phyloP scores from a whole-genome alignment of 2,797 vertebrate species.

The Anniella stebbinsi region DNA sequence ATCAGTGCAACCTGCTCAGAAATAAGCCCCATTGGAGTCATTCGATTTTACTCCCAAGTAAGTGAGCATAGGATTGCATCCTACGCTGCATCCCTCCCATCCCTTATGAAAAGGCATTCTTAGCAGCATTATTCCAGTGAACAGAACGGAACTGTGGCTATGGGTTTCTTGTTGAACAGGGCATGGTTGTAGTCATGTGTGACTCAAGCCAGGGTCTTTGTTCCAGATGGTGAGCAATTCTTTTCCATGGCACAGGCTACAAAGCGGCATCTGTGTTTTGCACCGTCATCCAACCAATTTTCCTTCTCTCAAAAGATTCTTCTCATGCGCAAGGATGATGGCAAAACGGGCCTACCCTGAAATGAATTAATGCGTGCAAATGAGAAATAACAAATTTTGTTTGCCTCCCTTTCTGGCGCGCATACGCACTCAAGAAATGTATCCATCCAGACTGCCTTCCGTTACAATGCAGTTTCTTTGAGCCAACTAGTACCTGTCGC shows the following conservation, averaged over 20 bases:
- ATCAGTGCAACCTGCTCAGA: not conserved
- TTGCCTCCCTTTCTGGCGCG: not conserved
- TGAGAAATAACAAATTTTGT: not conserved
- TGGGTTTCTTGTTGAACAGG: not conserved
- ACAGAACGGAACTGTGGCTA: not conserved
- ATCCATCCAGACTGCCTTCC: not conserved
- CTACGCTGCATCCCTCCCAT: rapidly evolving
- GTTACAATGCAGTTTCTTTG: rapidly evolving
- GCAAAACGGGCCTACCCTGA: not conserved
- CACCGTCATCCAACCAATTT: not conserved
- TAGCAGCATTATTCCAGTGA: not conserved
- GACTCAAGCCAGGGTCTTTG: not conserved
- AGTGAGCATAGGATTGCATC: not conserved
- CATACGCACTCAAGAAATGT: not conserved
- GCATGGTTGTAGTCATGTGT: not conserved
- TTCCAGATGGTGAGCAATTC: not conserved
- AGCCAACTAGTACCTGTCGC: rapidly evolving
- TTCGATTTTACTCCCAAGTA: not conserved
- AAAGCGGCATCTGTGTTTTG: not conserved
- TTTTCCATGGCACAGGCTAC: not conserved
- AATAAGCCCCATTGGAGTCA: not conserved
- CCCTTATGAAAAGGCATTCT: not conserved
- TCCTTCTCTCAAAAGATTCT: not conserved
- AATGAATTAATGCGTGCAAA: not conserved
- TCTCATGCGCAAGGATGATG: not conserved